Evolutionary conservation across 2,888 invertebrate species (phyloP), one percentile per base, ranked within the genome.

Genomic region (Diarsia rubi): DNA sequence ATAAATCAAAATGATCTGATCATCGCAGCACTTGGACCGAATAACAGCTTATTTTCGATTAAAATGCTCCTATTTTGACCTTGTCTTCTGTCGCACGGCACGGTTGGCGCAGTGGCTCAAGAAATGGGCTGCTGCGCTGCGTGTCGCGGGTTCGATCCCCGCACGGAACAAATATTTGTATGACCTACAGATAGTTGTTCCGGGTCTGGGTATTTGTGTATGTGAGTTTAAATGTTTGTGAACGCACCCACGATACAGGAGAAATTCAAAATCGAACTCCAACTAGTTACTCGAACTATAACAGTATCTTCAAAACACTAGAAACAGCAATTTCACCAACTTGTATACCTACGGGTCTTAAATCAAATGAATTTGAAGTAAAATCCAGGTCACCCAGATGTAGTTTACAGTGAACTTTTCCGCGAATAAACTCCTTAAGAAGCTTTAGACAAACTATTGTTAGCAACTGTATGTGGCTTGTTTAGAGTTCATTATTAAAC

Each of bases 401-500:
- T 84, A 78, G 74, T 74, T 86, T 78, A 69, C 69, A 73, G 42
- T 47, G 37, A 83, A 84, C 44, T 83, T 81, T 75, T 72, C 72
- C 60, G 24, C 54, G 65, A 72, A 72, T 69, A 66, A 73, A 54
- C 54, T 69, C 24, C 54, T 72, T 77, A 62, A 68, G 49, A 81
- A 67, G 73, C 73, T 78, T 74, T 67, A 66, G 21, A 73, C 73
- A 54, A 73, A 81, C 77, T 78, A 75, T 85, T 75, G 72, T 65
- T 71, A 67, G 62, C 65, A 71, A 75, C 74, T 75, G 68, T 37
- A 31, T 64, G 75, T 64, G 75, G 42, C 70, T 78, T 81, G 76
- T 78, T 85, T 76, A 73, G 45, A 78, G 63, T 87, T 81, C 75
- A 85, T 79, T 85, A 81, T 63, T 74, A 79, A 74, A 63, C 76